Base-by-base conservation (phyloP, 1,140 invertebrate species). In the Megalopta genalis region DNA sequence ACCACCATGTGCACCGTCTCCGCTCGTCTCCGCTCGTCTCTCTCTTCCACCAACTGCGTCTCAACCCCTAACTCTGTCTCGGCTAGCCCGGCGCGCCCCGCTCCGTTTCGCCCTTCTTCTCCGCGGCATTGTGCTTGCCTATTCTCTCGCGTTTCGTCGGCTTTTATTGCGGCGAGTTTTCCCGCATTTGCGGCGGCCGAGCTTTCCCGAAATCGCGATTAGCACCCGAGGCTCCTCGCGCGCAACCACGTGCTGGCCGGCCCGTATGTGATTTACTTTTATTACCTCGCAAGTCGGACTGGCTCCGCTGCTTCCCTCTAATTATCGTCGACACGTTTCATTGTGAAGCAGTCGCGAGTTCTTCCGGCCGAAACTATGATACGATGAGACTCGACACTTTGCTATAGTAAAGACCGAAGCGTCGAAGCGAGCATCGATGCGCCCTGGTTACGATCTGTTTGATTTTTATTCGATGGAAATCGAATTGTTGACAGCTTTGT, bases 201-300 rank as follows among this genome's bases (percentile, higher is more conserved):
- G 71, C 32, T 85, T 82, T 85, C 84, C 83, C 80, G 52, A 85
- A 86, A 82, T 86, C 80, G 68, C 72, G 80, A 86, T 86, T 85
- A 85, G 70, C 68, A 60, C 54, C n/a, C 23, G 42, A 65, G 70
- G 73, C 75, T 77, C 70, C 32, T 32, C 1, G 32, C 39, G 68
- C 74, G 27, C 59, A 82, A 85, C 78, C 84, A 81, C 83, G 63
- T 54, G 75, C 39, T 54, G n/a, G 32, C 32, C 32, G 32, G 32
- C 46, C 32, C 14, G 49, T 12, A n/a, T 8, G 65, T 85, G 83
- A 86, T 86, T 86, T 86, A 86, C 78, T 85, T 85, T 86, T 85
- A 86, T 86, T 82, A 74, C 63, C 54, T 39, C 7, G 67, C 52
- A 42, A 16, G 46, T 18, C 18, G 14, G 1, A 21, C 2, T 14